Base-by-base conservation (phyloP, 2,113 vertebrate species). In the Ploceus nigricollis region DNA sequence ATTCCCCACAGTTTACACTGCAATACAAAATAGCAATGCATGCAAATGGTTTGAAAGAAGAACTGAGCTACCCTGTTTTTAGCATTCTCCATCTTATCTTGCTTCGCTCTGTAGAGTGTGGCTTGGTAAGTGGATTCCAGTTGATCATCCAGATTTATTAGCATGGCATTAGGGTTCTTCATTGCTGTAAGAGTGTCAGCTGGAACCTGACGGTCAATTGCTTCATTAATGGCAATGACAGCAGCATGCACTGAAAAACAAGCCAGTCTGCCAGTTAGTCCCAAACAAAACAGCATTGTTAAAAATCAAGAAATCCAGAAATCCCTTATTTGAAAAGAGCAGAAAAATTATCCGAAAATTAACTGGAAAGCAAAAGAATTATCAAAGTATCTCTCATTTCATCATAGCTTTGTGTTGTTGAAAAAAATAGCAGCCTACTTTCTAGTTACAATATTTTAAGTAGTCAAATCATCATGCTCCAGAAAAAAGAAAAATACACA, bases 221-320 rank as follows among this genome's bases (percentile, higher is more conserved):
- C 99, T 27, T 99, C 99, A 33, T 99, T 99, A 87, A 99, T 99
- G 96, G 99, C 99, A 73, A 99, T 99, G 56, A 99, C 99, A 28
- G 99, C 99, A 10, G 99, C 99, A 14, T 99, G 99, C 27, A 99
- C 99, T 99, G 94, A 89, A 92, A 95, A 94, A 90, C 11, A 95
- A 87, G 65, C 27, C 63, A 37, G 18, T 10, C 40, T 53, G 79
- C 12, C 57, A 19, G 30, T 53, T 42, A 84, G 58, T 40, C 19
- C 51, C 60, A 88, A 86, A 85, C 27, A 64, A 27, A 86, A 63
- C 8, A 54, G 63, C 13, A 82, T 27, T 48, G 13, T 28, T 56
- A 90, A n/a, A 87, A 82, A 58, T 1, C 10, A 44, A 77, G 70
- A 72, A 40, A 85, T 24, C 50, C 15, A 65, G 60, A 65, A 65